Conservation (phyloP, 2,797 vertebrate genomes). For the Ambastaia sidthimunki region DNA sequence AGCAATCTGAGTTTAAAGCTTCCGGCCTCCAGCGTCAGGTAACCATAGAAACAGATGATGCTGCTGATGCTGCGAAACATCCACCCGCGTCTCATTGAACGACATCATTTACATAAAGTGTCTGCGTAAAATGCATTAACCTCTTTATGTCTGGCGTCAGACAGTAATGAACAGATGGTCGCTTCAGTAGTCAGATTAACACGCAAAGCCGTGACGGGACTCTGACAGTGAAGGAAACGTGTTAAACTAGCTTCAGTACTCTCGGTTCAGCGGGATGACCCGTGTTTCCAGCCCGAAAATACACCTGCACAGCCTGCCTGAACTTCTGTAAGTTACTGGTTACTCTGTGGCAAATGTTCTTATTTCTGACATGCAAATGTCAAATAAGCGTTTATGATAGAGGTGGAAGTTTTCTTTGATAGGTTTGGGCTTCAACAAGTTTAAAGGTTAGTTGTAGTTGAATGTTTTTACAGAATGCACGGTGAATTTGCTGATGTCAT, state of each 20-base stretch:
- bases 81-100: slow-evolving; percentile 26
- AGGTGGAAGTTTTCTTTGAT: neutral
- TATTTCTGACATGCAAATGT: neutral
- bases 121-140: slow-evolving; percentile 10
- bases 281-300: neutral
- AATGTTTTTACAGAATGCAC: neutral
- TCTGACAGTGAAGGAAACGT: slow-evolving; percentile 50
- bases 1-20: slow-evolving; percentile 4
- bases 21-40: slow-evolving; percentile 60
- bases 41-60: slow-evolving; percentile 72
- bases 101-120: slow-evolving; percentile 27
- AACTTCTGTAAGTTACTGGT: slow-evolving; percentile 32
- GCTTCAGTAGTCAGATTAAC: slow-evolving; percentile 74
- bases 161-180: slow-evolving; percentile 71
- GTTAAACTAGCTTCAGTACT: slow-evolving; percentile 25
- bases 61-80: slow-evolving; percentile 44
- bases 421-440: neutral
- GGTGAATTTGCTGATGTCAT: slow-evolving; percentile 16
- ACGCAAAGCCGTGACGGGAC: slow-evolving; percentile 73
- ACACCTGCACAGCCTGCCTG: neutral
- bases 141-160: slow-evolving; percentile 33
- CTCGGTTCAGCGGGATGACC: slow-evolving; percentile 20
- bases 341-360: neutral
- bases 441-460: slow-evolving; percentile 17
- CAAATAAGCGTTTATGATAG: neutral